These are phyloP conservation scores for Hyphantria cunea DNA, from an alignment of 1,140 invertebrate genomes.

Conservation along the genomic window DNA sequence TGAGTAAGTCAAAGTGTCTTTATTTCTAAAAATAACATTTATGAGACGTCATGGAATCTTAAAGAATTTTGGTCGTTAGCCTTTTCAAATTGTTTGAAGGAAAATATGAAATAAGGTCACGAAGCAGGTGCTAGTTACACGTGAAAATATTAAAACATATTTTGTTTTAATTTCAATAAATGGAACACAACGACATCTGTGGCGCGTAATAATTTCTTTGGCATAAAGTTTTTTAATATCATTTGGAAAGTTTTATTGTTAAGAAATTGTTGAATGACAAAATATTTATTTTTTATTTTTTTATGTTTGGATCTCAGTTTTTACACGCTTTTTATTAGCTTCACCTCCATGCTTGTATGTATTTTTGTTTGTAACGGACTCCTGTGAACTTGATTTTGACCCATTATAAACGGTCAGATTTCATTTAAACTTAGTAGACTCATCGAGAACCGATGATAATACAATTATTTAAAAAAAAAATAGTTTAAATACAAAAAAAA, in stretches of 20 bases:
- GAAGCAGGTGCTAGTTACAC: slow-evolving; percentile 23
- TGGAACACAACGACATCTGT: slow-evolving; percentile 12
- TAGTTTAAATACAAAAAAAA: too few species aligned
- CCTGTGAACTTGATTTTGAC: too few species aligned
- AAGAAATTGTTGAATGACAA: neutral
- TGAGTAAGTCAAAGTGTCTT: slow-evolving; percentile 27
- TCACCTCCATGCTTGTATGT: too few species aligned
- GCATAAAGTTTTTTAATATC: slow-evolving; percentile 8
- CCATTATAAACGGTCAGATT: too few species aligned
- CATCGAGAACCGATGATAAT: too few species aligned
- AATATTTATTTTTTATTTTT: slow-evolving; percentile 2
- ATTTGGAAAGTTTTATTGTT: neutral
- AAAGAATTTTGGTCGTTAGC: slow-evolving; percentile 11
- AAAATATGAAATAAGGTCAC: slow-evolving; percentile 38
- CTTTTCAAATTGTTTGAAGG: slow-evolving; percentile 22
- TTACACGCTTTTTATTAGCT: too few species aligned
- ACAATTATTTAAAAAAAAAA: too few species aligned
- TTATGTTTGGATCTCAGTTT: too few species aligned
- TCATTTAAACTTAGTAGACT: too few species aligned
- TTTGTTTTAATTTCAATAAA: slow-evolving; percentile 20
- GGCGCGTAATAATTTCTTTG: slow-evolving; percentile 3
- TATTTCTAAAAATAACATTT: slow-evolving; percentile 2
- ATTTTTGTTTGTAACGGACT: too few species aligned
- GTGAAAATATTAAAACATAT: slow-evolving; percentile 17
- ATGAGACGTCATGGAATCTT: slow-evolving; percentile 2